Conservation (phyloP, 2,888 invertebrate species). For the Cheiracanthium punctorium region DNA sequence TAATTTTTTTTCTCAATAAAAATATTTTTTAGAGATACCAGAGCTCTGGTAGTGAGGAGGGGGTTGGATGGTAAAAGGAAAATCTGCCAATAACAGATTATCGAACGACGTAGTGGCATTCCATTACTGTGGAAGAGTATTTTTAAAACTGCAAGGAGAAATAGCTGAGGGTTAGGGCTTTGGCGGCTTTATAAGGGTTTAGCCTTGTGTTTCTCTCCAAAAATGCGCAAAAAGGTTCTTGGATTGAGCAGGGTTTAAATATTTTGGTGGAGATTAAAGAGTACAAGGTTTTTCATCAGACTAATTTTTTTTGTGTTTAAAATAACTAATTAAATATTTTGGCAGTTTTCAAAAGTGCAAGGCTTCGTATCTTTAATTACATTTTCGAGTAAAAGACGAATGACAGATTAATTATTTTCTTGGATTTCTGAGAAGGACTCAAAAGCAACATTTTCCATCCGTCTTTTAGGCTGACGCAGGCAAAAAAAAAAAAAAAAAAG, state of each 20-base stretch:
- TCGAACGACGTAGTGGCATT: slow-evolving; percentile 40
- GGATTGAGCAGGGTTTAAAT: background rate
- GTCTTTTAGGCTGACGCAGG: no score
- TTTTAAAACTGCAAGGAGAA: background rate
- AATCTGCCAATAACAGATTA: slow-evolving; percentile 66
- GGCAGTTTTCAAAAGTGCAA: background rate
- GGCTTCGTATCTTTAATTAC: background rate
- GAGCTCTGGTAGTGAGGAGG: background rate
- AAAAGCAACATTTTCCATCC: no score
- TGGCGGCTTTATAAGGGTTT: slow-evolving; percentile 6
- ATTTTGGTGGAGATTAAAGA: background rate
- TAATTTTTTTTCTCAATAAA: background rate
- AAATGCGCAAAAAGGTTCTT: background rate
- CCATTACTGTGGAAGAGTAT: slow-evolving; percentile 34
- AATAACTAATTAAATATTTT: background rate
- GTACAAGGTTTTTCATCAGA: background rate
- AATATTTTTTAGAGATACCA: slow-evolving; percentile 10
- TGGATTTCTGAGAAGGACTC: background rate
- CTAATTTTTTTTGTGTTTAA: background rate
- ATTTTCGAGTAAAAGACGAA: background rate
- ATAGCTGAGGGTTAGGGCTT: slow-evolving; percentile 6
- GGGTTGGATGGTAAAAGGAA: slow-evolving; percentile 28
- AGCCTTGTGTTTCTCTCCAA: background rate
- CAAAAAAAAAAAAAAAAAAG: no score
- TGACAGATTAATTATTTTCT: slow-evolving; percentile 1